These are phyloP conservation scores for Epinephelus cyanopodus DNA, from an alignment of 2,113 vertebrate genomes.

Conservation along the genomic window DNA sequence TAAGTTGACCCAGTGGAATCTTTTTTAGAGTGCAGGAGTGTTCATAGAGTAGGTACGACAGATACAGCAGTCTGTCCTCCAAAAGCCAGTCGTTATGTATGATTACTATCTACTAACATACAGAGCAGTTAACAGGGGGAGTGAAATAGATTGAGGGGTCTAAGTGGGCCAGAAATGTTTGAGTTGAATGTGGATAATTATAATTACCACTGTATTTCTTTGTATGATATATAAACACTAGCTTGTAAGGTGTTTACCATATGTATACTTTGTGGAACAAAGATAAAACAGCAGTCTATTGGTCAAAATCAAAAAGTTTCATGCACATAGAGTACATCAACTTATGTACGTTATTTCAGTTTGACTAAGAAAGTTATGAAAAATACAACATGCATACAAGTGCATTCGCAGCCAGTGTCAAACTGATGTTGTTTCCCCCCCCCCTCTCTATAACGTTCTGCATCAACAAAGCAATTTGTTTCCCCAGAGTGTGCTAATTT, in stretches of 20 bases:
- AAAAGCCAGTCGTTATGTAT: background rate
- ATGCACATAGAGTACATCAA: background rate
- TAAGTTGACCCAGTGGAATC: too few species aligned
- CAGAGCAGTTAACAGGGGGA: background rate
- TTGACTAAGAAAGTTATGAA: conserved; percentile 32
- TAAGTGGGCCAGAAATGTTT: conserved; percentile 2
- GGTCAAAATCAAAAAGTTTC: background rate
- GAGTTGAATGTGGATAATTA: conserved; percentile 35
- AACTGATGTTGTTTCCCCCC: conserved; percentile 31
- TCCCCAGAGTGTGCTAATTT: conserved; percentile 80
- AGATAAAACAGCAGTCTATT: background rate
- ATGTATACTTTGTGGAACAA: background rate
- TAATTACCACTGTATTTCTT: conserved; percentile 15
- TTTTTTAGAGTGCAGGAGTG: too few species aligned
- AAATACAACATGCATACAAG: conserved; percentile 33
- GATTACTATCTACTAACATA: background rate
- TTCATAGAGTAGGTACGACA: background rate
- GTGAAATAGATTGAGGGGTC: background rate
- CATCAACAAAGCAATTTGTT: conserved; percentile 83
- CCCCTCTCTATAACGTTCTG: conserved; percentile 58
- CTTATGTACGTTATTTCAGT: conserved; percentile 9
- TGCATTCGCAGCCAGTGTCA: conserved; percentile 47
- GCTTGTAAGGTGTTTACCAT: background rate
- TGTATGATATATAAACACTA: conserved; percentile 14
- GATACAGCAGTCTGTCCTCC: background rate